Evolutionary conservation across 2,797 vertebrate species (phyloP).

Genomic region (Phalloptychus januarius): DNA sequence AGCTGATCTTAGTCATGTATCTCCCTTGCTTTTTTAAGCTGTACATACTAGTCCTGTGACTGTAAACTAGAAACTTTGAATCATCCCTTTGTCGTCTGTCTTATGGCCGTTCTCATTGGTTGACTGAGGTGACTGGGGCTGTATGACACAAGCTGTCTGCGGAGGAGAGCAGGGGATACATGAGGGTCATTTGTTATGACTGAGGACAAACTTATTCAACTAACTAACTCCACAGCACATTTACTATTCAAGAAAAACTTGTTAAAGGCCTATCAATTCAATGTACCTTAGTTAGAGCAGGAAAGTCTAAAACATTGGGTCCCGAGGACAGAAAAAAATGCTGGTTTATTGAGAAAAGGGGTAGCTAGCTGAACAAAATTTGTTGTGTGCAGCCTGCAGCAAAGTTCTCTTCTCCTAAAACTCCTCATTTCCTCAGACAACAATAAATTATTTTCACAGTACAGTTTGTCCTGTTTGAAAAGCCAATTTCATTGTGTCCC

Average conservation of each 20-base stretch:
- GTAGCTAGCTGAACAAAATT: not conserved
- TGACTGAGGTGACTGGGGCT: not conserved
- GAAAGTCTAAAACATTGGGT: not conserved
- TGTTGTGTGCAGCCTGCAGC: not conserved
- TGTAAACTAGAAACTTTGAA: not conserved
- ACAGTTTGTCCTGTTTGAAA: not conserved
- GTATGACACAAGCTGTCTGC: not conserved
- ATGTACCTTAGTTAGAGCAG: not conserved
- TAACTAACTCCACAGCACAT: not conserved
- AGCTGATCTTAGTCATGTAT: not conserved
- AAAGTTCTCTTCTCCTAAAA: not conserved
- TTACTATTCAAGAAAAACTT: not conserved
- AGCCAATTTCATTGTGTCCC: not conserved
- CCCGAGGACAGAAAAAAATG: not conserved
- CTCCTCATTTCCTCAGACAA: not conserved
- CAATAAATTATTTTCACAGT: not conserved
- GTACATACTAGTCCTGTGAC: not conserved
- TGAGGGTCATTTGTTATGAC: not conserved
- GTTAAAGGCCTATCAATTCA: not conserved
- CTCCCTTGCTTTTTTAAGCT: not conserved
- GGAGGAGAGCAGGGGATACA: not conserved
- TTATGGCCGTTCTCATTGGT: not conserved
- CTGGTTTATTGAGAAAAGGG: not conserved
- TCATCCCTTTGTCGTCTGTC: not conserved
- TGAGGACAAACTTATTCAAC: not conserved